A percentile compares a stretch with the other conserved stretches of the same genome.
phyloP scores from a whole-genome alignment of 2,797 vertebrate species.

The Nannoperca australis region DNA sequence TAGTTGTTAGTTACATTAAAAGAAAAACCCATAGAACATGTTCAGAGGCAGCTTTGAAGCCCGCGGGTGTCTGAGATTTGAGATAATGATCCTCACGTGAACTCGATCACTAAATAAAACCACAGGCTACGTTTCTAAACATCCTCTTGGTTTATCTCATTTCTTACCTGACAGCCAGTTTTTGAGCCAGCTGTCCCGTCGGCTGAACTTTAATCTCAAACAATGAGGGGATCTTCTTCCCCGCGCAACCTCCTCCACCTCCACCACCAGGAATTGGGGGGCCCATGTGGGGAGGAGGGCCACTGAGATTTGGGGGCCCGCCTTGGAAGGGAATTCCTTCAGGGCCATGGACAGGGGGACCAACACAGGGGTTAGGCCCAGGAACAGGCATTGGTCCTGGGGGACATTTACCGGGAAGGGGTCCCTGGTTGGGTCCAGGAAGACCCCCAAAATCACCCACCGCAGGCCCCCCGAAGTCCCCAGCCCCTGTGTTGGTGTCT shows the following conservation, averaged over 20 bases:
- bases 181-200: constrained; percentile 94
- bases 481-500: constrained; percentile 71
- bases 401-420: constrained; percentile 66
- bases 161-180: constrained; percentile 92
- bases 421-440: constrained; percentile 71
- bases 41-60: not conserved
- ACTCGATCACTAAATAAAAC: too few relatives aligned
- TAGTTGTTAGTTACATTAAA: not conserved
- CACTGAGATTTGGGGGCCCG: constrained; percentile 72
- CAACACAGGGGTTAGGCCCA: constrained; percentile 69
- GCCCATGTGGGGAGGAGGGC: constrained; percentile 85
- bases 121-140: too few relatives aligned
- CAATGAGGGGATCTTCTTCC: constrained; percentile 93
- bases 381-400: constrained; percentile 67
- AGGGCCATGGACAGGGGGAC: constrained; percentile 68
- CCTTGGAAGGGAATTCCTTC: constrained; percentile 81
- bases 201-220: constrained; percentile 97
- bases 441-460: constrained; percentile 74
- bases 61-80: not conserved
- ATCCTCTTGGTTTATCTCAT: not conserved
- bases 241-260: constrained; percentile 54
- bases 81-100: not conserved
- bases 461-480: constrained; percentile 74
- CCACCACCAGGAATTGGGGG: constrained; percentile 78
- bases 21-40: too few relatives aligned